These are phyloP conservation scores for Lipotes vexillifer DNA, from an alignment of 2,113 vertebrate species.

Conservation along the genomic window DNA sequence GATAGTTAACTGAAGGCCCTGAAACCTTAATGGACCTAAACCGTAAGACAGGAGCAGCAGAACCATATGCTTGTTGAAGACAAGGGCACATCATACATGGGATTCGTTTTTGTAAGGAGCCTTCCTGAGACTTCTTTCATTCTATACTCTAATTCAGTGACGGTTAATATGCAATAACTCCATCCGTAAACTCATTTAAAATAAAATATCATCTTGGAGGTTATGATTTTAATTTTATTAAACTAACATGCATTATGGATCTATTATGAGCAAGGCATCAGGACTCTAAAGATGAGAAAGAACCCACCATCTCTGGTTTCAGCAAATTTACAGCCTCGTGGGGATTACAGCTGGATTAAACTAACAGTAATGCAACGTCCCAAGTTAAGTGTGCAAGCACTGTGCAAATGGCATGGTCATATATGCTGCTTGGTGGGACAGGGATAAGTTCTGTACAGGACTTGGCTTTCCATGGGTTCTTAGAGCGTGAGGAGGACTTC, in stretches of 20 bases:
- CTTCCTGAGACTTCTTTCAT: background rate
- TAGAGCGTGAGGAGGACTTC: background rate
- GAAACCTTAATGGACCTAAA: background rate
- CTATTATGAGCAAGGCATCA: background rate
- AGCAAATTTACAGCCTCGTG: background rate
- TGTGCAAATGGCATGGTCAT: background rate
- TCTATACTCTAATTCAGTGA: background rate
- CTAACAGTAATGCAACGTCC: background rate
- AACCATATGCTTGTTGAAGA: background rate
- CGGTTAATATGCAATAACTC: background rate
- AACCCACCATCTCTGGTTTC: background rate
- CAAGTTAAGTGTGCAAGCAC: background rate
- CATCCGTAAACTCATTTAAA: background rate
- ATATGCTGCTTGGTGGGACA: background rate
- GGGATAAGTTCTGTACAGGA: background rate
- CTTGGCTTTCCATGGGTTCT: background rate
- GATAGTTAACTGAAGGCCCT: background rate
- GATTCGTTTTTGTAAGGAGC: background rate
- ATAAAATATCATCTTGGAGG: conserved; percentile 15
- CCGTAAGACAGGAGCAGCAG: background rate
- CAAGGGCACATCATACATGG: rapidly evolving
- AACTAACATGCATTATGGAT: background rate
- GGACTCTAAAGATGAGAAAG: background rate
- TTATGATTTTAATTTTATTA: conserved; percentile 19
- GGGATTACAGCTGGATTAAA: background rate